Base-by-base conservation (phyloP, 1,140 invertebrate species). In the Euura lappo region DNA sequence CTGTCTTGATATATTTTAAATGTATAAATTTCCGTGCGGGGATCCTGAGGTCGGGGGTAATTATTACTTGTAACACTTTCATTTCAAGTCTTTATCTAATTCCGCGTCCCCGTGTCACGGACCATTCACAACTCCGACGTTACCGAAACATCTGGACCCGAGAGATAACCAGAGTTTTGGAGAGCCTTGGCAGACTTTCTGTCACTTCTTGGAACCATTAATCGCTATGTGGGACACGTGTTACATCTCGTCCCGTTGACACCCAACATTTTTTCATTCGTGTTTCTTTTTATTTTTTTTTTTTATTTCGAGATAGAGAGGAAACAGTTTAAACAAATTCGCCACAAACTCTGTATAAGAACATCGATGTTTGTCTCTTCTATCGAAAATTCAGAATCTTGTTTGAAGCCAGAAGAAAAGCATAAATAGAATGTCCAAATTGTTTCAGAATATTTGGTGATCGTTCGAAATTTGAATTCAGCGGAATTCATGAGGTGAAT, bases 31-130 rank as follows among this genome's bases (percentile, higher is more conserved):
- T n/a, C n/a, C n/a, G n/a, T n/a, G n/a, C n/a, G n/a, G n/a, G n/a
- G 28, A 28, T 28, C 28, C 28, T 28, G 28, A 28, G 28, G 1
- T 28, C 28, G 28, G 28, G 28, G 1, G 28, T 28, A 28, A 28
- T 28, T 28, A 28, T 28, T 28, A 28, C 28, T 28, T 28, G 28
- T 28, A 28, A 28, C 28, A 28, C 28, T 28, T 28, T 28, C 28
- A 28, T 28, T 28, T 28, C 28, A 28, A 28, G 51, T 8, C 13
- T 60, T 60, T 60, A 60, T 60, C 51, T 60, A 8, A n/a, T 60
- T 60, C 51, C 47, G 46, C 2, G 44, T 70, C 28, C 28, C 28
- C 28, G n/a, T 69, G 70, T 64, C 65, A 64, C 70, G n/a, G 28
- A 64, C 51, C 51, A 60, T 60, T 60, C 51, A 60, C 51, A 60